Conservation (phyloP, 2,888 invertebrate species). For the Morinoia aosen region DNA sequence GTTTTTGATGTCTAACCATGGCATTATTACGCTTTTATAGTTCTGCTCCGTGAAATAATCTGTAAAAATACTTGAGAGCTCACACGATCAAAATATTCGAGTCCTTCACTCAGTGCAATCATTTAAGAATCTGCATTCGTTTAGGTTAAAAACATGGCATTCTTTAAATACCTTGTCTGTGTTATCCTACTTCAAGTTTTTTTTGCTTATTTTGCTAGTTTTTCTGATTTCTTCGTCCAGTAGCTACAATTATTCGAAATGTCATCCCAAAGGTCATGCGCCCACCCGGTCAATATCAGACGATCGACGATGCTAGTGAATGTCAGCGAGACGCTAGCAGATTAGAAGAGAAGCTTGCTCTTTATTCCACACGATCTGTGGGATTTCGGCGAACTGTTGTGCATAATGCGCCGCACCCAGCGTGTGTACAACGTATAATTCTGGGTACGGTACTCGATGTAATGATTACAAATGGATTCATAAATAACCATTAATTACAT, state of each 20-base stretch:
- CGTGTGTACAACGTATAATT: background rate
- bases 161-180: background rate
- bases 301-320: background rate
- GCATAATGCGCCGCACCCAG: background rate
- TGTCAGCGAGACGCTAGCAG: background rate
- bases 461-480: background rate
- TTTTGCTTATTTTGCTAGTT: background rate
- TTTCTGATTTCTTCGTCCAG: background rate
- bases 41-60: background rate
- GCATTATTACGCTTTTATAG: background rate
- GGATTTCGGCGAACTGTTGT: background rate
- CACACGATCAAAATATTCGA: background rate
- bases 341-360: background rate
- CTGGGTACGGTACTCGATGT: background rate
- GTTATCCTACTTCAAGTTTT: background rate
- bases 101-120: background rate
- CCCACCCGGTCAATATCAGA: background rate
- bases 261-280: background rate
- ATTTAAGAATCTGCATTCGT: background rate
- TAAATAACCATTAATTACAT: background rate
- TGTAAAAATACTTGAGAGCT: background rate
- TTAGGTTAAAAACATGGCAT: background rate
- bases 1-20: background rate
- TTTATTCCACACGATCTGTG: background rate
- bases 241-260: constrained; percentile 25